Base-by-base conservation (phyloP, 1,140 invertebrate species). In the Drosophila albomicans region DNA sequence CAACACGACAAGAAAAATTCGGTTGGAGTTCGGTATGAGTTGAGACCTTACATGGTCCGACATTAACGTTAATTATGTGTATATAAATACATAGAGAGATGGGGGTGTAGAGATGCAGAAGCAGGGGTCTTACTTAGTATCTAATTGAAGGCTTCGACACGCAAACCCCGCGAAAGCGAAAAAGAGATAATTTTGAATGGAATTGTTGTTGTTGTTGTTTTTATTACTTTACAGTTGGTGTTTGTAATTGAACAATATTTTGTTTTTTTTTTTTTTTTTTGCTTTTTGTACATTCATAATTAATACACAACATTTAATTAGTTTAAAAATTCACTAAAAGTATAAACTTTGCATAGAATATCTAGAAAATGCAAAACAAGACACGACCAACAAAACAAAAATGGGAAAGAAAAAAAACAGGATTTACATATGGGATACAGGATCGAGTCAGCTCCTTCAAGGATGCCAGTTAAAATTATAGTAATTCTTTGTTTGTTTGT, bases 221-320 rank as follows among this genome's bases (percentile, higher is more conserved):
- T 35, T 45, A 46, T 71, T 45, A 25, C 13, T 67, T 59, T 59
- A 67, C 71, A 68, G 41, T 68, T 74, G 64, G 35, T 38, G 20
- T 68, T 68, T 59, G 41, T 61, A 68, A 68, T 74, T 68, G 48
- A 62, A 74, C 56, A 74, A 74, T 68, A 64, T 65, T 72, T 71
- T 41, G 13, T 68, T 71, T 54, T 48, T 35, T 38, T 65, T 72
- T 71, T 41, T 10, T 68, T 71, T 54, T 68, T 32, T 57, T 46
- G 57, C 20, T 25, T 49, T 68, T 75, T 75, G 59, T 71, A 75
- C 73, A 71, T 71, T 75, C 73, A 73, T 62, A 74, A 41, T 68
- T 74, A 74, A 74, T 69, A 69, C 71, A 76, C 74, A 76, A 76
- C 74, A 66, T 72, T 72, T 66, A 65, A 66, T 65, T 72, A 71